These are phyloP conservation scores for Galagoides demidoff DNA, from an alignment of 2,797 vertebrate genomes.

Conservation along the genomic window DNA sequence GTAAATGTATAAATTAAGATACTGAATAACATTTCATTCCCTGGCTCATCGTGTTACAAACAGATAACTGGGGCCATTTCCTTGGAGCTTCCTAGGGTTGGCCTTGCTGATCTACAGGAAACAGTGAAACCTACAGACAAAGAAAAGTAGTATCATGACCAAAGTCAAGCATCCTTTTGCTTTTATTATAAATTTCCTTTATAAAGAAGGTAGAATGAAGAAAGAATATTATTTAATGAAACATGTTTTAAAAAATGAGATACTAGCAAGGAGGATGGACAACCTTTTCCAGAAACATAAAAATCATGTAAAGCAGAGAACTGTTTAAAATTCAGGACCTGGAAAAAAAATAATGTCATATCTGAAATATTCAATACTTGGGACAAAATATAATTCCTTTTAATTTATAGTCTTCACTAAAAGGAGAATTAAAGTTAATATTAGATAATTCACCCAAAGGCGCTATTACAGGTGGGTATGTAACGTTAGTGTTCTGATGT, in stretches of 20 bases:
- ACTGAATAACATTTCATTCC: conserved; percentile 56
- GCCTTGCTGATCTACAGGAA: not conserved
- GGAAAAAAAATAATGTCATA: not conserved
- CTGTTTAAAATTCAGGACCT: not conserved
- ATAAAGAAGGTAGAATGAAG: not conserved
- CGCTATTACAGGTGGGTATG: not conserved
- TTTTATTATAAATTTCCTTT: not conserved
- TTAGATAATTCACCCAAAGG: not conserved
- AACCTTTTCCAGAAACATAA: not conserved
- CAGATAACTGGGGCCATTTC: not conserved
- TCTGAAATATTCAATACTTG: not conserved
- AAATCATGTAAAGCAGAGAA: not conserved
- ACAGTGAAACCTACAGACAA: not conserved
- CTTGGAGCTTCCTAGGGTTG: not conserved
- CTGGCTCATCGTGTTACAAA: conserved; percentile 36
- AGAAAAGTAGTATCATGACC: not conserved
- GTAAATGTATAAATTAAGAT: conserved; percentile 64
- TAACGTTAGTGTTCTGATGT: not conserved
- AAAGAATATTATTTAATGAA: not conserved
- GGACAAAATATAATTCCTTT: not conserved
- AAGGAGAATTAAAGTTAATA: not conserved
- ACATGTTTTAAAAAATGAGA: not conserved
- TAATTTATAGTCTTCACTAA: conserved; percentile 9
- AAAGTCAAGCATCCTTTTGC: not conserved
- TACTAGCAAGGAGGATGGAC: not conserved